These are phyloP conservation scores for Agapornis roseicollis DNA, from an alignment of 2,113 vertebrate species.

Conservation along the genomic window DNA sequence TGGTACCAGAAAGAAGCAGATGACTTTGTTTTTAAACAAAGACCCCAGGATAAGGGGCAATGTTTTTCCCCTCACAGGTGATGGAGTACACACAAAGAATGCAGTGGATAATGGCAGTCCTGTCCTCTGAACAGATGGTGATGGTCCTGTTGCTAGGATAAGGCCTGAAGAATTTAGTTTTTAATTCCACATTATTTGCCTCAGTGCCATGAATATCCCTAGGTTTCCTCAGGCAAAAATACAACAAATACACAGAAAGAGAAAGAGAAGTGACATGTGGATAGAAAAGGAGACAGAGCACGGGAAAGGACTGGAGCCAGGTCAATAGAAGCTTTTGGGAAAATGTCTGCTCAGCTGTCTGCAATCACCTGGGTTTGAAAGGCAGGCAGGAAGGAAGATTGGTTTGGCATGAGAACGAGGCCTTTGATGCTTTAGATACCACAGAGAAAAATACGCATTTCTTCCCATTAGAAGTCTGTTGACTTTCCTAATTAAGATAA, in stretches of 20 bases:
- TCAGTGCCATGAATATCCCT: slow-evolving; percentile 88
- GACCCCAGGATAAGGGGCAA: slow-evolving; percentile 70
- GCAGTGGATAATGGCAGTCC: slow-evolving; percentile 79
- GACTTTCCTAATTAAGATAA: slow-evolving; percentile 89
- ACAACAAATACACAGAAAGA: slow-evolving; percentile 72
- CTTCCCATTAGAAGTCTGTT: slow-evolving; percentile 83
- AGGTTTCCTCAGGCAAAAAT: slow-evolving; percentile 83
- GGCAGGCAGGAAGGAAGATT: slow-evolving; percentile 82
- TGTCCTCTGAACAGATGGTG: slow-evolving; percentile 91
- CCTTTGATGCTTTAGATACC: slow-evolving; percentile 82
- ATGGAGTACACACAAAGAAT: slow-evolving; percentile 84
- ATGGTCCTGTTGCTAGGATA: slow-evolving; percentile 93
- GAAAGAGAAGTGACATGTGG: slow-evolving; percentile 68
- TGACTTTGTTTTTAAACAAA: slow-evolving; percentile 76
- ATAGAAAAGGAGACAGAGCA: slow-evolving; percentile 67
- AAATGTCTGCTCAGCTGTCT: slow-evolving; percentile 81
- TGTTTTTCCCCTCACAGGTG: slow-evolving; percentile 85
- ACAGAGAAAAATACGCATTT: slow-evolving; percentile 78
- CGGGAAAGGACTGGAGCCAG: slow-evolving; percentile 71
- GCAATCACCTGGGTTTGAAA: slow-evolving; percentile 85
- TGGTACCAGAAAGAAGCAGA: slow-evolving; percentile 59
- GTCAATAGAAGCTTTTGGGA: slow-evolving; percentile 81
- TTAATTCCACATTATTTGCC: slow-evolving; percentile 97
- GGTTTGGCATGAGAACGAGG: slow-evolving; percentile 79
- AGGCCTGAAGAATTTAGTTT: slow-evolving; percentile 92